Evolutionary conservation across 2,888 invertebrate species (phyloP).

Genomic region (Nymphalis polychloros): DNA sequence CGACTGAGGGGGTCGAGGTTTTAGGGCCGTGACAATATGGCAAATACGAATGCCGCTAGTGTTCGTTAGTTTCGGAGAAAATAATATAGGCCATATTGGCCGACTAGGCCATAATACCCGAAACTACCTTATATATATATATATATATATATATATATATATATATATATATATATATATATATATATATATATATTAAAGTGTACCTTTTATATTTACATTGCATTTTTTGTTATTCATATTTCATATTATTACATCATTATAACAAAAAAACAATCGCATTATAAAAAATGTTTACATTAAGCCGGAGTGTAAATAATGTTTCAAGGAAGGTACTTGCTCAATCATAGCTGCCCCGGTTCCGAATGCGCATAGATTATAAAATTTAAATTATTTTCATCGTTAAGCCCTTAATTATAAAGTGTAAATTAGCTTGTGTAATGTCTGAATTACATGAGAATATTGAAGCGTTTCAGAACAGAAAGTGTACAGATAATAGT

Average conservation of each 20-base stretch:
- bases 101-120: too few species aligned
- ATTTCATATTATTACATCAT: not conserved
- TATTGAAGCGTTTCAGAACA: conserved; percentile 16
- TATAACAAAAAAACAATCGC: not conserved
- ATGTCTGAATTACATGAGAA: conserved; percentile 22
- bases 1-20: too few species aligned
- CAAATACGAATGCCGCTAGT: too few species aligned
- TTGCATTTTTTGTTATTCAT: not conserved
- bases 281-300: conserved; percentile 17
- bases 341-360: conserved; percentile 64
- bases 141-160: too few species aligned
- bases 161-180: too few species aligned
- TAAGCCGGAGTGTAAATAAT: conserved; percentile 45
- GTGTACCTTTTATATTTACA: too few species aligned
- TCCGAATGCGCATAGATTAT: conserved; percentile 50
- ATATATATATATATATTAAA: too few species aligned
- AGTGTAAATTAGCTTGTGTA: conserved; percentile 22
- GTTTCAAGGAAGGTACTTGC: conserved; percentile 69
- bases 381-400: conserved; percentile 14
- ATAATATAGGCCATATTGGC: too few species aligned
- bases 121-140: too few species aligned
- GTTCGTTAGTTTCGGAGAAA: too few species aligned
- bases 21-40: too few species aligned
- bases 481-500: conserved; percentile 16
- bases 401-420: conserved; percentile 1